phyloP scores from a whole-genome alignment of 2,888 invertebrate genomes.

The Plagodis dolabraria region DNA sequence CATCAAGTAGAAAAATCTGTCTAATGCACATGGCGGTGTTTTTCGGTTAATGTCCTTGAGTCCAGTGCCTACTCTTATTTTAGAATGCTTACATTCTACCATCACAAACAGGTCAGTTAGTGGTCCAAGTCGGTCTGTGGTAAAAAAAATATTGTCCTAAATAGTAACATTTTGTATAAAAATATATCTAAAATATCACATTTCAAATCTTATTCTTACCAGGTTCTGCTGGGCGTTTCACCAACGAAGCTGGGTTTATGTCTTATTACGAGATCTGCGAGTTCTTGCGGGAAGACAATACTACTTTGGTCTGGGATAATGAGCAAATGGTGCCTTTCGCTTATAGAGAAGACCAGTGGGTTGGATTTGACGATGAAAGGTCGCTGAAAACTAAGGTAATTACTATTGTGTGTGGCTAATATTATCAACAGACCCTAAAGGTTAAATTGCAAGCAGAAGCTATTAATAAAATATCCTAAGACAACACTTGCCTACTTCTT shows the following conservation, averaged over 20 bases:
- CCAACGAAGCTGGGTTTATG: constrained; percentile 96
- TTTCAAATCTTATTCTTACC: constrained; percentile 9
- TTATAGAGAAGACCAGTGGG: constrained; percentile 96
- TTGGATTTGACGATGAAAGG: constrained; percentile 97
- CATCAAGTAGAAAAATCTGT: too few species aligned
- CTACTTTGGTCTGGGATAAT: constrained; percentile 97
- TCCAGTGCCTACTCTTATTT: too few species aligned
- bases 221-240: constrained; percentile 92
- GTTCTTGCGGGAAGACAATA: constrained; percentile 94
- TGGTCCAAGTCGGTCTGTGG: too few species aligned
- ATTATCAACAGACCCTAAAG: too few species aligned
- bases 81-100: too few species aligned
- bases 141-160: too few species aligned
- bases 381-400: constrained; percentile 95
- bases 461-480: background rate
- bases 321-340: constrained; percentile 98
- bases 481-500: too few species aligned
- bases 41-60: too few species aligned
- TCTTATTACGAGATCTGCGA: constrained; percentile 98
- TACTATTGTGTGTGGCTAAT: background rate
- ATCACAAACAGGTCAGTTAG: too few species aligned
- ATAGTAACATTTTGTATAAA: too few species aligned
- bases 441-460: background rate
- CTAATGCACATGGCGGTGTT: too few species aligned
- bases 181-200: background rate